Percentiles rank a stretch among this genome's conserved stretches.
phyloP scores from a whole-genome alignment of 1,140 invertebrate genomes.

The Chlorops oryzae region DNA sequence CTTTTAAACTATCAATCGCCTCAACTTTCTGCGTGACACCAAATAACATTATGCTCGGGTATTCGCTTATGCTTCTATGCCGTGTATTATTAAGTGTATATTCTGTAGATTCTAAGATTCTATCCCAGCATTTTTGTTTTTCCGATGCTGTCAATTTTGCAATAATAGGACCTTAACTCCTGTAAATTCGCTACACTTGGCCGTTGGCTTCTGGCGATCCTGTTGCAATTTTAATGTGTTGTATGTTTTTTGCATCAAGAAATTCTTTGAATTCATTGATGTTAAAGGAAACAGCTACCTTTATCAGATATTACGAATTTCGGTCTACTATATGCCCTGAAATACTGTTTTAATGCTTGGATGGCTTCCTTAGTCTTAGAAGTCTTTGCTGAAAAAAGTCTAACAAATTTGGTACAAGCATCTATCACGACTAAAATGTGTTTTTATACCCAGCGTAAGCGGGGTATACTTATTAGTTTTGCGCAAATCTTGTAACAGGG shows the following conservation, averaged over 20 bases:
- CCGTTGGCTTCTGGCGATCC: not conserved
- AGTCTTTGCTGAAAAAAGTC: too few species aligned
- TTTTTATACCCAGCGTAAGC: too few species aligned
- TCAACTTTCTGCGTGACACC: constrained; percentile 6
- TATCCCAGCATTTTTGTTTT: too few species aligned
- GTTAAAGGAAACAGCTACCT: constrained; percentile 1
- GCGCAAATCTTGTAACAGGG: too few species aligned
- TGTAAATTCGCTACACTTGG: constrained; percentile 5
- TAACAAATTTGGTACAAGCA: not conserved
- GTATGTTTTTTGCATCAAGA: constrained; percentile 1
- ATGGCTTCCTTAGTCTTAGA: too few species aligned
- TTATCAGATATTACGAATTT: not conserved
- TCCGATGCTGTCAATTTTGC: too few species aligned
- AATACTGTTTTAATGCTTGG: too few species aligned
- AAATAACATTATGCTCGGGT: constrained; percentile 3
- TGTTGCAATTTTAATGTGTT: not conserved
- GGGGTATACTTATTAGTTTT: too few species aligned
- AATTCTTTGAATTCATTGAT: not conserved
- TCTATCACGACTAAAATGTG: constrained; percentile 6
- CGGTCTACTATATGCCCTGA: too few species aligned
- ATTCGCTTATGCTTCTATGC: not conserved
- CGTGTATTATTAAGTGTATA: constrained; percentile 9
- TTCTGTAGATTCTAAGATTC: not conserved
- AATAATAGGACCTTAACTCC: constrained; percentile 1
- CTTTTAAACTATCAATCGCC: constrained; percentile 1